Evolutionary conservation across 2,888 invertebrate species (phyloP).

Genomic region (Lycophotia porphyrea): DNA sequence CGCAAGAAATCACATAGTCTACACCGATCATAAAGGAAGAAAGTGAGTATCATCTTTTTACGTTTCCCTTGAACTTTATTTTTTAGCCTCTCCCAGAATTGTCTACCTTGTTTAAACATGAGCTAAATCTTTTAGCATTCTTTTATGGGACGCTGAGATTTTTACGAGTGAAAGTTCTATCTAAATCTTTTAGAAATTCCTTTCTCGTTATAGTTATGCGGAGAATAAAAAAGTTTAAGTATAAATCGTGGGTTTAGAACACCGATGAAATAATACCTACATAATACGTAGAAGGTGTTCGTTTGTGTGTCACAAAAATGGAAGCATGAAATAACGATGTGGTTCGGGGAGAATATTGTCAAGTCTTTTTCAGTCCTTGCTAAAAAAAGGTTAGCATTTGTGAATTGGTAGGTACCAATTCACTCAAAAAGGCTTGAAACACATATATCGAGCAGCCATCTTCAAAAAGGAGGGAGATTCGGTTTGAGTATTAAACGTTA

Average conservation of each 20-base stretch:
- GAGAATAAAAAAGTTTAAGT: conserved; percentile 9
- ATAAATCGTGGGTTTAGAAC: neutral
- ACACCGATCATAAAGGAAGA: conserved; percentile 89
- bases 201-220: conserved; percentile 5
- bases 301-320: conserved; percentile 14
- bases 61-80: conserved; percentile 21
- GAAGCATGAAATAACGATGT: conserved; percentile 4
- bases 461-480: neutral
- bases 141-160: conserved; percentile 33
- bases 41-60: conserved; percentile 82
- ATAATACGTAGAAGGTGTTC: neutral
- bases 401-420: neutral
- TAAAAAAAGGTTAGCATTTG: neutral
- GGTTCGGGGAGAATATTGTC: neutral
- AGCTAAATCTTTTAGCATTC: conserved; percentile 29
- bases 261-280: neutral
- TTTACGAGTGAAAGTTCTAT: conserved; percentile 42
- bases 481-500: neutral
- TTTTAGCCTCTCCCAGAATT: neutral
- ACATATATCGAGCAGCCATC: neutral
- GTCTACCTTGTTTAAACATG: conserved; percentile 23
- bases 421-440: neutral
- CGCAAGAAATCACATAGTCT: conserved; percentile 88
- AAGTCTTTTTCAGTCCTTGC: neutral
- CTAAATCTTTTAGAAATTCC: conserved; percentile 25